Base-by-base conservation (phyloP, 1,140 invertebrate genomes). In the Eumeta japonica region DNA sequence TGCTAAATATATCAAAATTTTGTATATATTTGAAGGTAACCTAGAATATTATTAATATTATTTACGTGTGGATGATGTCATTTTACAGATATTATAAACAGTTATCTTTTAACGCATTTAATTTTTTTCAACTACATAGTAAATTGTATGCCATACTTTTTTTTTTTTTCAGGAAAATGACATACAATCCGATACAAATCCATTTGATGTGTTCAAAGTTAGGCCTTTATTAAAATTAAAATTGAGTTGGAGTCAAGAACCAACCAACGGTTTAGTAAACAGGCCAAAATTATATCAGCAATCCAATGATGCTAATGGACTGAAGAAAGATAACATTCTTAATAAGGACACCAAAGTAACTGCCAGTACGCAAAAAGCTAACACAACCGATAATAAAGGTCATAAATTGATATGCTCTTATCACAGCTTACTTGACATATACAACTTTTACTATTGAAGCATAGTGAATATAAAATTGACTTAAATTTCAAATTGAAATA, bases 141-240 rank as follows among this genome's bases (percentile, higher is more conserved):
- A n/a, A n/a, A n/a, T n/a, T n/a, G n/a, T n/a, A n/a, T n/a, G n/a
- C n/a, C n/a, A n/a, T 10, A 18, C 16, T 38, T 15, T 2, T n/a
- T 24, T 42, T 16, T 29, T 41, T 37, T 56, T 50, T 39, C 50
- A 79, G 75, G 75, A 76, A 52, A 72, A 60, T 48, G 68, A 70
- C 28, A 19, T 75, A 16, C 60, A 70, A 27, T 37, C 54, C n/a
- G 70, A 71, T 39, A 52, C 57, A 46, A 76, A 73, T 30, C 82
- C 83, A 30, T 85, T 88, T 48, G 85, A 88, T 48, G 77, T 83
- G 33, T 87, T 88, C 43, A 83, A 83, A 65, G 81, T 86, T 44
- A 81, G 83, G 48, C 89, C 92, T 1, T 86, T 86, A 31, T 72
- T 95, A 3, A 93, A 93, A 68, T 87, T 94, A 53, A 83, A 86